Evolutionary conservation across 2,113 vertebrate species (phyloP).

Genomic region (Gopherus flavomarginatus): DNA sequence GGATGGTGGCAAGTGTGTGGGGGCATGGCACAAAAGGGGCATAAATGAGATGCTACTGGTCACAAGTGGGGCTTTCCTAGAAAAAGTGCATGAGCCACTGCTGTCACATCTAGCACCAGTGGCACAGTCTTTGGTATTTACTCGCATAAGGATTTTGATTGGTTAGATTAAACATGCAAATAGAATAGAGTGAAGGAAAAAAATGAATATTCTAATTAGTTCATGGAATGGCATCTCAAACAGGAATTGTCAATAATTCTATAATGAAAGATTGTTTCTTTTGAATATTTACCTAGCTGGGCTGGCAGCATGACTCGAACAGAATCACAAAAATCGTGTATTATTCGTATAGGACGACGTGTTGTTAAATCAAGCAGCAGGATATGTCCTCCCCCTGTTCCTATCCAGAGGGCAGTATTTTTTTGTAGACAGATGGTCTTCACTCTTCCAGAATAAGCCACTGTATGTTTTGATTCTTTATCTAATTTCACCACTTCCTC

Average conservation of each 20-base stretch:
- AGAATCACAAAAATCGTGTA: constrained; percentile 84
- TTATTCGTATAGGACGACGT: constrained; percentile 82
- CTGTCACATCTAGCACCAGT: background rate
- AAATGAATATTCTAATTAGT: background rate
- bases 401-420: constrained; percentile 89
- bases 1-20: background rate
- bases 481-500: constrained; percentile 70
- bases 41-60: background rate
- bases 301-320: constrained; percentile 84
- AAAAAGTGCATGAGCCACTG: background rate
- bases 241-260: background rate
- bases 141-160: fast-evolving
- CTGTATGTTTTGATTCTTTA: constrained; percentile 68
- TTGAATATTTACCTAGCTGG: constrained; percentile 79
- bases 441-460: constrained; percentile 84
- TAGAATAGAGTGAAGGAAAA: background rate
- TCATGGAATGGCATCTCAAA: background rate
- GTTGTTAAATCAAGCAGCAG: constrained; percentile 91
- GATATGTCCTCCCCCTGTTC: constrained; percentile 91
- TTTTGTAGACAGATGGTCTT: constrained; percentile 92
- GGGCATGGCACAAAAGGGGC: background rate
- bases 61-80: background rate
- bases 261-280: background rate
- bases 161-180: background rate
- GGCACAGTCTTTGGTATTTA: background rate